Conservation (phyloP, 2,888 invertebrate species). For the Pandemis cinnamomeana region DNA sequence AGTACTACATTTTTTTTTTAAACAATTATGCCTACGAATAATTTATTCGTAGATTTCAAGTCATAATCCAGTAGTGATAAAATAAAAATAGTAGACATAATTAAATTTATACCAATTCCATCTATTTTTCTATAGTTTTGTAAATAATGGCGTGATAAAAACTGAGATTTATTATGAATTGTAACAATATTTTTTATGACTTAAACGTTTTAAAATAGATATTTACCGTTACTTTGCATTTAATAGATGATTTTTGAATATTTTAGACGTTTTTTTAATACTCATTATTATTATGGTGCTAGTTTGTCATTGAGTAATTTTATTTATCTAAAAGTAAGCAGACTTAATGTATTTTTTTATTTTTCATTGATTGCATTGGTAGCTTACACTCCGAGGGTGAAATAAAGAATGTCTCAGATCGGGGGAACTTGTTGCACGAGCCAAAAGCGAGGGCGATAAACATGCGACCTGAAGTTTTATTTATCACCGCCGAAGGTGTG, state of each 20-base stretch:
- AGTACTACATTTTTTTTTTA: not conserved
- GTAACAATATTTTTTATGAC: slow-evolving; percentile 46
- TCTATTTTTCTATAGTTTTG: slow-evolving; percentile 32
- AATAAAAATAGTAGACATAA: not conserved
- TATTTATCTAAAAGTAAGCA: slow-evolving; percentile 13
- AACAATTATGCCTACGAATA: too few species aligned
- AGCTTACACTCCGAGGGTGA: not conserved
- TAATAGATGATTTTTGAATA: slow-evolving; percentile 46
- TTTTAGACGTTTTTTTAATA: slow-evolving; percentile 46
- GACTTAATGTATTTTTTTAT: not conserved
- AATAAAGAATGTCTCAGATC: too few species aligned
- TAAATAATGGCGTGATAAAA: slow-evolving; percentile 44
- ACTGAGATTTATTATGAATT: slow-evolving; percentile 45
- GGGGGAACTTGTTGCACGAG: too few species aligned
- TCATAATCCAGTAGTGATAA: not conserved
- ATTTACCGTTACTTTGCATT: slow-evolving; percentile 49
- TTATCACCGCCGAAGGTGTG: too few species aligned
- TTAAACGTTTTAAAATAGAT: slow-evolving; percentile 26
- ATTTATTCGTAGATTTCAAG: not conserved
- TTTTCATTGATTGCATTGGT: not conserved
- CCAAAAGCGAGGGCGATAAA: too few species aligned
- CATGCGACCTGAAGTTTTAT: too few species aligned
- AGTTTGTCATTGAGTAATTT: slow-evolving; percentile 47
- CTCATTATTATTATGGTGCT: slow-evolving; percentile 54
- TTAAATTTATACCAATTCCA: slow-evolving; percentile 20